Conservation (phyloP, 2,888 invertebrate species). For the Acleris cristana region DNA sequence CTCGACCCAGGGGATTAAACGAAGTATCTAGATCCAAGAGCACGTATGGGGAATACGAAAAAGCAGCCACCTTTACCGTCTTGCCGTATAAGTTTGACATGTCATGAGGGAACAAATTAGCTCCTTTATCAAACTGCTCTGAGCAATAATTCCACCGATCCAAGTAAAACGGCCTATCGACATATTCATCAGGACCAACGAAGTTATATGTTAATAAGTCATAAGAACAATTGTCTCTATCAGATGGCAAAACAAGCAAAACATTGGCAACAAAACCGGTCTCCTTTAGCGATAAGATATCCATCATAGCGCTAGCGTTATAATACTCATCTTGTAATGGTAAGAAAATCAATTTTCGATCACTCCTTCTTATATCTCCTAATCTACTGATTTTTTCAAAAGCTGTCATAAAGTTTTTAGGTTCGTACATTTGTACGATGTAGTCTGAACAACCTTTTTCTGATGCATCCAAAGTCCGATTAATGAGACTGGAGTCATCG, state of each 20-base stretch:
- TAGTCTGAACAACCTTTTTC: constrained; percentile 80
- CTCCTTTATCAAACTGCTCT: constrained; percentile 55
- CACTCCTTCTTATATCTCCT: constrained; percentile 70
- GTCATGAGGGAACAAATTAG: constrained; percentile 77
- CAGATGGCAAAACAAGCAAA: constrained; percentile 54
- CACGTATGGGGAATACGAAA: constrained; percentile 85
- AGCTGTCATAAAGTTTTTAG: constrained; percentile 63
- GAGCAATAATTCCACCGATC: constrained; percentile 72
- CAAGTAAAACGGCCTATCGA: constrained; percentile 56
- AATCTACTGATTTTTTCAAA: constrained; percentile 67
- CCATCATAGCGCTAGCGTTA: constrained; percentile 42
- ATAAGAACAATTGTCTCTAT: constrained; percentile 51
- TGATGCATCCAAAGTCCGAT: constrained; percentile 58
- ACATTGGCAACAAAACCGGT: constrained; percentile 66
- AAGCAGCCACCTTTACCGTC: constrained; percentile 78
- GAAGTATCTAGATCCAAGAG: constrained; percentile 68
- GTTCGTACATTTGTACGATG: constrained; percentile 63
- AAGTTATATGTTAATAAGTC: constrained; percentile 73
- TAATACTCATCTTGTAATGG: constrained; percentile 47
- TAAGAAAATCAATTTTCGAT: constrained; percentile 72
- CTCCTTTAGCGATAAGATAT: constrained; percentile 60
- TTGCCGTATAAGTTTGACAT: constrained; percentile 74
- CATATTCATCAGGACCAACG: constrained; percentile 57
- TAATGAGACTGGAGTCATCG: constrained; percentile 48
- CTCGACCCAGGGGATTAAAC: constrained; percentile 63